phyloP scores from a whole-genome alignment of 2,797 vertebrate species.

The Sylvilagus floridanus region DNA sequence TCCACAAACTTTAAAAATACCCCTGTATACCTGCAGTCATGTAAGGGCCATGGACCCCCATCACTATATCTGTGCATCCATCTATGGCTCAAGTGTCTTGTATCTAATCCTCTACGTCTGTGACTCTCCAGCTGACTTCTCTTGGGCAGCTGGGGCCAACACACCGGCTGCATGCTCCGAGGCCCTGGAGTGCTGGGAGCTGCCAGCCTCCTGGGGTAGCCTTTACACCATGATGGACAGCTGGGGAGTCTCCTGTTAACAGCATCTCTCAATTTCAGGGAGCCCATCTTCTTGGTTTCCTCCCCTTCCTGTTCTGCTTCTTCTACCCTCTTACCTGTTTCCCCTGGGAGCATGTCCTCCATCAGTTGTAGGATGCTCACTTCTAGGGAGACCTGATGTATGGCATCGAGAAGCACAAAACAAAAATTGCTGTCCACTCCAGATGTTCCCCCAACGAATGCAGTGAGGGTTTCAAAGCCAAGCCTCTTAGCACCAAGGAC shows the following conservation, averaged over 20 bases:
- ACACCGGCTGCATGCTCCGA: background rate
- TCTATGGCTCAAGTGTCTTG: background rate
- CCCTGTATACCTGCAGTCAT: too few relatives aligned
- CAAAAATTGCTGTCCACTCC: background rate
- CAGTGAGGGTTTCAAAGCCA: background rate
- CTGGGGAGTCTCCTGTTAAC: background rate
- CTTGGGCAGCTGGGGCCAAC: background rate
- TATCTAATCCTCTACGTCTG: background rate
- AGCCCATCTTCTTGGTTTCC: background rate
- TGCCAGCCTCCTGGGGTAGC: background rate
- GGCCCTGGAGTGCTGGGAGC: fast-evolving
- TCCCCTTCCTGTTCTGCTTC: background rate
- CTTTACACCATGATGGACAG: background rate
- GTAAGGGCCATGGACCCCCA: too few relatives aligned
- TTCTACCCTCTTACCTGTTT: too few relatives aligned
- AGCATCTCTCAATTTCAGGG: background rate
- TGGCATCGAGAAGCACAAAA: background rate
- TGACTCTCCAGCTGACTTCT: background rate
- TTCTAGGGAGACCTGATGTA: background rate
- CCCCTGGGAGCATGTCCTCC: background rate
- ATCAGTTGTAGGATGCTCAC: background rate
- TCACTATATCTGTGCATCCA: fast-evolving
- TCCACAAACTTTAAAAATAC: too few relatives aligned
- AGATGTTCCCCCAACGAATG: background rate
- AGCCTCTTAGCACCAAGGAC: background rate